A percentile compares a stretch with the other conserved stretches of the same genome.
These are phyloP conservation scores for Drosophila flavopinicola DNA, from an alignment of 2,888 invertebrate species.

Conservation along the genomic window DNA sequence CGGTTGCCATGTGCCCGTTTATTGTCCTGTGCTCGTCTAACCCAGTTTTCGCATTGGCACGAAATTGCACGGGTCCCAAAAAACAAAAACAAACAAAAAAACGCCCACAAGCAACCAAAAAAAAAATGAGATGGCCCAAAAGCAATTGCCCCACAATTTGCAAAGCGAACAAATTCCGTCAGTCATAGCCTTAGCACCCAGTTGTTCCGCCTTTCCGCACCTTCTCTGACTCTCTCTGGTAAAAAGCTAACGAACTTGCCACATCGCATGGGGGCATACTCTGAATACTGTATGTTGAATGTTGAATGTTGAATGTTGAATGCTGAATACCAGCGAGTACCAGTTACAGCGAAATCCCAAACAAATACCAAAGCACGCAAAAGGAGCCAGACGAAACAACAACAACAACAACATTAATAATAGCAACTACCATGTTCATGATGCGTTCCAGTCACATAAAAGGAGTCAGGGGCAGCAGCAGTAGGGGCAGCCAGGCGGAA, in stretches of 20 bases:
- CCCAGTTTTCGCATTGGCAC: constrained; percentile 33
- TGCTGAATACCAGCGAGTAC: constrained; percentile 74
- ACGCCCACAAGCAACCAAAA: constrained; percentile 18
- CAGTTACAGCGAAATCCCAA: constrained; percentile 61
- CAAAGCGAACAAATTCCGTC: constrained; percentile 42
- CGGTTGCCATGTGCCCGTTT: constrained; percentile 26
- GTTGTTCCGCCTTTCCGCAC: background rate
- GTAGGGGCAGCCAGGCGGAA: constrained; percentile 51
- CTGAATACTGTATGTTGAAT: constrained; percentile 20
- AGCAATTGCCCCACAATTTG: constrained; percentile 72
- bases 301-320: constrained; percentile 9
- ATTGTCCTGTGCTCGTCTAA: constrained; percentile 25
- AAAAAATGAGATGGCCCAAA: constrained; percentile 36
- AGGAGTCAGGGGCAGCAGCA: constrained; percentile 32
- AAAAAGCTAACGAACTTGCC: constrained; percentile 75
- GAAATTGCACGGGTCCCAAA: constrained; percentile 39
- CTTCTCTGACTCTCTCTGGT: background rate
- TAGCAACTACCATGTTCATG: constrained; percentile 10
- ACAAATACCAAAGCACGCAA: constrained; percentile 55
- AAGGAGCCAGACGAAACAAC: constrained; percentile 38
- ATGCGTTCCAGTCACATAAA: constrained; percentile 43
- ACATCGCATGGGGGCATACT: constrained; percentile 57
- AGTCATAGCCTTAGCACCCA: constrained; percentile 6
- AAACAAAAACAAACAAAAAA: constrained; percentile 13
- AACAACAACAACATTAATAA: constrained; percentile 3